phyloP scores from a whole-genome alignment of 2,113 vertebrate genomes.

The Theristicus caerulescens region DNA sequence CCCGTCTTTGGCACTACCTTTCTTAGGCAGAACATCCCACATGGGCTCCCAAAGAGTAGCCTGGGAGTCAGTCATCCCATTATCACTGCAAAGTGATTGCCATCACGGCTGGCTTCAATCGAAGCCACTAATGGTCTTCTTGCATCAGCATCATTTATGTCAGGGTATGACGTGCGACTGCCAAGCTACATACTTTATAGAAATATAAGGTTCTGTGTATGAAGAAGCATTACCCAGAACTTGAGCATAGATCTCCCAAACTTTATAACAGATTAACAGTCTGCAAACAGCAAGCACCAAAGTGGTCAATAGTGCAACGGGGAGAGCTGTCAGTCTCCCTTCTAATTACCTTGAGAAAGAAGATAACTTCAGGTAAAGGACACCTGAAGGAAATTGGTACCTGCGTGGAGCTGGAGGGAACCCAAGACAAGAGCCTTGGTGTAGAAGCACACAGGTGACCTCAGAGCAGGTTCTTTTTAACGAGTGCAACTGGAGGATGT shows the following conservation, averaged over 20 bases:
- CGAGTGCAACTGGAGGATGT: not conserved
- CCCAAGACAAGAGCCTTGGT: not conserved
- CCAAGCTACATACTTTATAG: not conserved
- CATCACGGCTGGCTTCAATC: not conserved
- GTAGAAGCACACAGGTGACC: not conserved
- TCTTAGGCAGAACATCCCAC: not conserved
- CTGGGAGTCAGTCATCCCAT: not conserved
- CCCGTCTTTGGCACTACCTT: not conserved
- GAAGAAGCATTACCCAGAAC: not conserved
- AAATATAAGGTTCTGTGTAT: not conserved
- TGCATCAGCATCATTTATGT: not conserved
- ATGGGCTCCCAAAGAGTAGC: not conserved
- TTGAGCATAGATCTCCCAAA: not conserved
- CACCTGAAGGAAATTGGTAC: rapidly evolving
- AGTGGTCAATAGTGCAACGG: not conserved
- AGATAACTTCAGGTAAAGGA: not conserved
- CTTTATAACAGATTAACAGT: not conserved
- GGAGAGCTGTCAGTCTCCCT: not conserved
- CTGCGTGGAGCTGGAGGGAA: not conserved
- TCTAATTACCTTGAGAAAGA: not conserved
- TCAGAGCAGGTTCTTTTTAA: not conserved
- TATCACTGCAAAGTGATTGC: not conserved
- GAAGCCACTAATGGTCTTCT: not conserved
- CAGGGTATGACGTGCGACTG: rapidly evolving
- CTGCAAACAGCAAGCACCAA: not conserved